Conservation (phyloP, 2,888 invertebrate genomes). For the Papilio demoleus region DNA sequence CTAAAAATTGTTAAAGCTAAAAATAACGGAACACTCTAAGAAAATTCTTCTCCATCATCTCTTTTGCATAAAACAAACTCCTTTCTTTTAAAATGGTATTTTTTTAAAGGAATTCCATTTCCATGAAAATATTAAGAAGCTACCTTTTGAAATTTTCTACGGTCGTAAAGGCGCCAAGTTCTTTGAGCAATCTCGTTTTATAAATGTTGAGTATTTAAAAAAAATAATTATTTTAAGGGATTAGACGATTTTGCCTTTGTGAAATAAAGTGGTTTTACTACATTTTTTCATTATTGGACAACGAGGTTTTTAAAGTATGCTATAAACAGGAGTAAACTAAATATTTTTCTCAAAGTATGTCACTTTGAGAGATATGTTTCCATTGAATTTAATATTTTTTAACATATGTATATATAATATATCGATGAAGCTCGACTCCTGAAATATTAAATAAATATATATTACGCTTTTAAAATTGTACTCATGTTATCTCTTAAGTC, state of each 20-base stretch:
- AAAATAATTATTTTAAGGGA: conserved; percentile 2
- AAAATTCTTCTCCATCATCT: neutral
- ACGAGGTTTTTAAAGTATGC: neutral
- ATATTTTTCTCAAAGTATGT: neutral
- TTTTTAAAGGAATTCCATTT: conserved; percentile 14
- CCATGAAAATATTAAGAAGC: conserved; percentile 1
- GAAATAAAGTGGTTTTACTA: neutral
- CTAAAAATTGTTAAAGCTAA: neutral
- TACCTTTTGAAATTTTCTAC: neutral
- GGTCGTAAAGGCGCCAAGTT: conserved; percentile 12
- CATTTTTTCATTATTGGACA: neutral
- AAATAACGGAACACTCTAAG: neutral
- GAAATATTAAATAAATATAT: too few species aligned
- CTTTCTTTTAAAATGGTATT: neutral
- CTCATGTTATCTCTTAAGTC: too few species aligned
- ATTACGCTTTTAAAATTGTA: too few species aligned
- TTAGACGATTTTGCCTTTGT: neutral
- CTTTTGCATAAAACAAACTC: neutral
- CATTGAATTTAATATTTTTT: neutral
- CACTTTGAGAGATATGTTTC: neutral
- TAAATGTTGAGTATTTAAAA: conserved; percentile 14
- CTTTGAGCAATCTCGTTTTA: conserved; percentile 3
- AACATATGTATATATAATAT: too few species aligned
- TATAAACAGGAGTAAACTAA: neutral
- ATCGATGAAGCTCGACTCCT: too few species aligned